Conservation (phyloP, 2,797 vertebrate species). For the Anguilla megastoma region DNA sequence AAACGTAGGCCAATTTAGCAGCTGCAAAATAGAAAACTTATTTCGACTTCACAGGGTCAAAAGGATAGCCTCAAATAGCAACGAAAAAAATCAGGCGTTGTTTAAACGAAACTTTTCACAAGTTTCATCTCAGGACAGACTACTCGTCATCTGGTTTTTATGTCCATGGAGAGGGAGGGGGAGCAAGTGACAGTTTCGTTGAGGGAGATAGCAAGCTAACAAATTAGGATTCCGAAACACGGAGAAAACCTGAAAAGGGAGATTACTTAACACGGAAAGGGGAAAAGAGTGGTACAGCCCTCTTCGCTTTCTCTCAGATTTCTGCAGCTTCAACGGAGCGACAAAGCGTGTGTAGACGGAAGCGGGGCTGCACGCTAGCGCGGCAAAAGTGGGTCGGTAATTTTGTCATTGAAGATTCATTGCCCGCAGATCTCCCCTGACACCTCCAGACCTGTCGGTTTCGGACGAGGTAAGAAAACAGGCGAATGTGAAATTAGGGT, state of each 20-base stretch:
- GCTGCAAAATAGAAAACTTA: background rate
- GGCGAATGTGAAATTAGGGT: background rate
- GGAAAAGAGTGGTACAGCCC: conserved; percentile 21
- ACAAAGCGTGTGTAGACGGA: background rate
- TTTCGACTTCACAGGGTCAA: background rate
- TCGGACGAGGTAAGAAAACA: conserved; percentile 29
- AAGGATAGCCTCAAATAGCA: background rate
- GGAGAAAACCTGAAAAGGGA: background rate
- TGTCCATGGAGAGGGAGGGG: background rate
- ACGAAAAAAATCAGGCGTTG: background rate
- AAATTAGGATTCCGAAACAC: background rate
- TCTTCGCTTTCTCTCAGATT: conserved; percentile 19
- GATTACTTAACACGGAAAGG: conserved; percentile 1
- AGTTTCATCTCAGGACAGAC: conserved; percentile 26
- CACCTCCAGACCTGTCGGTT: conserved; percentile 5
- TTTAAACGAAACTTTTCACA: conserved; percentile 29
- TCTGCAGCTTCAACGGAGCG: background rate
- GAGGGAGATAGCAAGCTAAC: conserved; percentile 13
- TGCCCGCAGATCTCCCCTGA: background rate
- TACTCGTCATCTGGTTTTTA: background rate
- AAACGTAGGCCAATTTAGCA: background rate
- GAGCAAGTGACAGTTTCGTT: background rate
- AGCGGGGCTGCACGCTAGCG: conserved; percentile 10
- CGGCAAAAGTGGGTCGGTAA: conserved; percentile 7
- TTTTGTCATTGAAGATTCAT: conserved; percentile 15